Base-by-base conservation (phyloP, 1,140 invertebrate genomes). In the Oreohelix idahoensis region DNA sequence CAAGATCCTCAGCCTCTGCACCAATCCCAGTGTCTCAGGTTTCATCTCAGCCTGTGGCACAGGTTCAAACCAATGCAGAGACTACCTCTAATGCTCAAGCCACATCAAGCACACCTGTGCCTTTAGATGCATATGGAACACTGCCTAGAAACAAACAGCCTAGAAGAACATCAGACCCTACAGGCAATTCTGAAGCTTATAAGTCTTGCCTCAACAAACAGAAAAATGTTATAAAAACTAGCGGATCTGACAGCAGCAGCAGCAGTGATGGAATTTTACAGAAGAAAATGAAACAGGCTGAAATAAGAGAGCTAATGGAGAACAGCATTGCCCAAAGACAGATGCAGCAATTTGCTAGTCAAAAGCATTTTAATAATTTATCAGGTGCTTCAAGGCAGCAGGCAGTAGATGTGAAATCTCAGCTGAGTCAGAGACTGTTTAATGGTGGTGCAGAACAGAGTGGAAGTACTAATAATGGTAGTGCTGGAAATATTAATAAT, bases 41-140 rank as follows among this genome's bases (percentile, higher is more conserved):
- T 86, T 79, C 26, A 58, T 78, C 76, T 81, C 84, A 76, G 80
- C 76, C 32, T 76, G 80, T 71, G 83, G 35, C 79, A 36, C 51
- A 75, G 20, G 29, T 36, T 32, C 74, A 51, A 20, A 78, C 29
- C 74, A 76, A 79, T 20, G 53, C 23, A 58, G 84, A 79, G 49
- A 71, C 58, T 15, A 78, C 76, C 35, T 69, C 80, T 82, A 58
- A 75, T 51, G 74, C 75, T 23, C 36, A 58, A 0, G 76, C 23
- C 71, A 76, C 26, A 45, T 58, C 58, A 74, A 29, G 45, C 26
- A 70, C 32, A 15, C 76, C 58, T 23, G 83, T 49, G 32, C 79
- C 73, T 78, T 75, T 86, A 20, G 87, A 89, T 70, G 78, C 86
- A 51, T 89, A 88, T 83, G 86, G 85, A 36, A 86, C 89, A 10